These are phyloP conservation scores for Prinia subflava DNA, from an alignment of 2,113 vertebrate genomes.

Conservation along the genomic window DNA sequence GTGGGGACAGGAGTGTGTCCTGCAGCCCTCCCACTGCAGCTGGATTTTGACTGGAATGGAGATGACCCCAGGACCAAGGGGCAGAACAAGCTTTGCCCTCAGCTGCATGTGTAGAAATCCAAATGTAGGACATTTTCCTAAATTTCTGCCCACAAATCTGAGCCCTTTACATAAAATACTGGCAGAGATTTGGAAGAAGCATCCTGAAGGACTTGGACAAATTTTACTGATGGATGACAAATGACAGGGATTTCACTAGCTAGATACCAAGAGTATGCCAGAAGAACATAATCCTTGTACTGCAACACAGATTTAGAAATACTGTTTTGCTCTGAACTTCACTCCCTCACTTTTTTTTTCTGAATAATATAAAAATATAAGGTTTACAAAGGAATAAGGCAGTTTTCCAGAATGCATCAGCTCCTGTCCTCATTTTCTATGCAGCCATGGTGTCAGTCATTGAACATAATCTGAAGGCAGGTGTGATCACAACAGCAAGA, in stretches of 20 bases:
- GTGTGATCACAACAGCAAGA: neutral
- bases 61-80: neutral
- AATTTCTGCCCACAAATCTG: neutral
- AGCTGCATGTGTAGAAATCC: neutral
- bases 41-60: neutral
- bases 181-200: neutral
- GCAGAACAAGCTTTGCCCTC: neutral
- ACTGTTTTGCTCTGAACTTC: neutral
- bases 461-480: neutral
- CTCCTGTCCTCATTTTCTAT: neutral
- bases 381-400: neutral
- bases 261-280: neutral
- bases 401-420: neutral
- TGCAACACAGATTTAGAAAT: neutral
- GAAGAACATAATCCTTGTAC: neutral
- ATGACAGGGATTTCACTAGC: neutral
- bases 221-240: neutral
- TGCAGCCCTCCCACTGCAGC: neutral
- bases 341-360: neutral
- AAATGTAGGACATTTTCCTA: neutral
- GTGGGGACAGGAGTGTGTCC: neutral
- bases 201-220: neutral
- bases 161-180: neutral
- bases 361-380: neutral
- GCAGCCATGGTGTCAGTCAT: neutral